Base-by-base conservation (phyloP, 2,113 vertebrate species). In the Brachypteracias leptosomus region DNA sequence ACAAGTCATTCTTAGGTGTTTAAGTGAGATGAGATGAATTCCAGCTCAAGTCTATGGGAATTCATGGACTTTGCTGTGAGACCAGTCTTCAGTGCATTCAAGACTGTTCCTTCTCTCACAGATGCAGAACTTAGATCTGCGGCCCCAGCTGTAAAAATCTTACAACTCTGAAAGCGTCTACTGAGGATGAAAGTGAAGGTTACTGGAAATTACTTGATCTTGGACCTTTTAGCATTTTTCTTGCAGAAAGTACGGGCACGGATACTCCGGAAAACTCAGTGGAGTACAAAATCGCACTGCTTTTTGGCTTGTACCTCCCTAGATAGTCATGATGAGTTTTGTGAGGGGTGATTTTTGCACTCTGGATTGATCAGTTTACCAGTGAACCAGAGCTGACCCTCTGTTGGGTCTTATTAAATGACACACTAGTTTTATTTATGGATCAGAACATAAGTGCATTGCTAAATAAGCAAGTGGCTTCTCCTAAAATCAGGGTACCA, bases 381-480 rank as follows among this genome's bases (percentile, higher is more conserved):
- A 46, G 2, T 84, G 70, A 96, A 55, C 22, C 80, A 93, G 65
- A 31, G 31, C 57, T 93, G 70, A 82, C 66, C 81, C 54, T 86
- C 84, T 81, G 22, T 33, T 84, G 29, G 26, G 38, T 55, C 89
- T 93, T 70, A 92, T 35, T 78, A 92, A 83, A 61, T 82, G 92
- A 75, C 66, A 85, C 24, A 42, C 29, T 49, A 22, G 24, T 47
- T 88, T 93, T 93, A 92, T 88, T 90, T 88, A 82, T 79, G 62
- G 74, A 91, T 88, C 77, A 82, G 71, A 46, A 89, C 4, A 4
- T 72, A 47, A 65, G 26, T 62, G 66, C 49, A 54, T 31, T 87
- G 70, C 80, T 90, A 79, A 95, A 87, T 66, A 95, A 92, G 87
- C 42, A 86, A 87, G 24, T 46, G 40, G 38, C 91, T 82, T 92